Base-by-base conservation (phyloP, 2,888 invertebrate species). In the Phorcus lineatus region DNA sequence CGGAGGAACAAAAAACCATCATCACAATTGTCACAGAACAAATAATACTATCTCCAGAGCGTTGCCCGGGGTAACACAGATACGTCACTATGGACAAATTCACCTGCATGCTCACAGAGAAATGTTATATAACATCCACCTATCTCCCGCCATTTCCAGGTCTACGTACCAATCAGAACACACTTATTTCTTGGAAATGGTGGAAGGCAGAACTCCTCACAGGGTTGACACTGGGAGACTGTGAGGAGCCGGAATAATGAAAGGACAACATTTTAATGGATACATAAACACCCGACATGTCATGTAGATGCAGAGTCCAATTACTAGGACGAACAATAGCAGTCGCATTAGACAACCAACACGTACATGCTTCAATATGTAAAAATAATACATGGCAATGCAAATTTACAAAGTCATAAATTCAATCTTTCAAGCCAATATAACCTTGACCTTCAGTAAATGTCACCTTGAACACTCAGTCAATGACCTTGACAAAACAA, bases 21-120 rank as follows among this genome's bases (percentile, higher is more conserved):
- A 75, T 75, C 75, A 75, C 75, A 75, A 28, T 75, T 22, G 53
- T 75, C 54, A 53, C 54, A 53, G 52, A 75, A 53, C 53, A 75
- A 75, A 52, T 53, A 75, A 75, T 75, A 75, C 75, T 75, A 75
- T 75, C 75, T 24, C 75, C 75, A 75, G 70, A 17, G 24, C 75
- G 52, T 53, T 52, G 31, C n/a, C 75, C 22, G 24, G 75, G 28
- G 52, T 54, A 75, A 53, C 75, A 75, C 54, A 52, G 54, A 53
- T 52, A 75, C 75, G n/a, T 75, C 53, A 75, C 22, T 28, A 53
- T 75, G 75, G 31, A 75, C 75, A 75, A 28, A 19, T 53, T 75
- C 75, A 75, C 16, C 52, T 52, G 24, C 75, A 53, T 75, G 36
- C 36, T 19, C 36, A 70, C 31, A 11, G 70, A 36, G 70, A 70